Evolutionary conservation across 2,888 invertebrate genomes (phyloP).

Genomic region (Meandrusa payeni): DNA sequence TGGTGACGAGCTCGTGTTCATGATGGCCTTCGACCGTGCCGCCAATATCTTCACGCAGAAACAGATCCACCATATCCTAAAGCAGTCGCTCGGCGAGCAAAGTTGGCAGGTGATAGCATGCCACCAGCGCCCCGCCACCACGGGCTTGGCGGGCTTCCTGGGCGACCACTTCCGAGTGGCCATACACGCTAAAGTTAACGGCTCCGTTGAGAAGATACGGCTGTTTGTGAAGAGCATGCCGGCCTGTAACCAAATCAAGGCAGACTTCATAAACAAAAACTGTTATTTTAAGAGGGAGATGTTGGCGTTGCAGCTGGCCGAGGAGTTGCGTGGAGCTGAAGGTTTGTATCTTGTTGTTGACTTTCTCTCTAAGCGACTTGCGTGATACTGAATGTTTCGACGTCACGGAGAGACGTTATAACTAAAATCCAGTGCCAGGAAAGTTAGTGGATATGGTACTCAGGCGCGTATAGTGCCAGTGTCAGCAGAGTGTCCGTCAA

Average conservation of each 20-base stretch:
- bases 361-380: no score
- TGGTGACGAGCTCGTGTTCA: neutral
- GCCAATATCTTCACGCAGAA: constrained; percentile 41
- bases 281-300: constrained; percentile 53
- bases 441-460: no score
- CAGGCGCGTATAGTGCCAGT: no score
- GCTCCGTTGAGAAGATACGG: constrained; percentile 33
- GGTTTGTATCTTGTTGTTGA: no score
- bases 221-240: constrained; percentile 62
- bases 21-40: neutral
- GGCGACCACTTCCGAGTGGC: constrained; percentile 54
- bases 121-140: constrained; percentile 42
- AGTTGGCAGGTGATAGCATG: constrained; percentile 33
- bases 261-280: constrained; percentile 46
- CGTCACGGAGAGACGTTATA: no score
- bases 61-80: constrained; percentile 42
- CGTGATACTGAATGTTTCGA: no score
- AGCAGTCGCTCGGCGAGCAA: constrained; percentile 30
- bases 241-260: constrained; percentile 49
- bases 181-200: constrained; percentile 37
- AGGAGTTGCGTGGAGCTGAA: constrained; percentile 39
- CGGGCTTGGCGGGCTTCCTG: constrained; percentile 57
- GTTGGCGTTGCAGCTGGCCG: constrained; percentile 50
- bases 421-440: no score
- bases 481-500: no score